Evolutionary conservation across 1,140 invertebrate genomes (phyloP), one percentile per base, ranked within the genome.

Genomic region (Chironomus striatipennis): DNA sequence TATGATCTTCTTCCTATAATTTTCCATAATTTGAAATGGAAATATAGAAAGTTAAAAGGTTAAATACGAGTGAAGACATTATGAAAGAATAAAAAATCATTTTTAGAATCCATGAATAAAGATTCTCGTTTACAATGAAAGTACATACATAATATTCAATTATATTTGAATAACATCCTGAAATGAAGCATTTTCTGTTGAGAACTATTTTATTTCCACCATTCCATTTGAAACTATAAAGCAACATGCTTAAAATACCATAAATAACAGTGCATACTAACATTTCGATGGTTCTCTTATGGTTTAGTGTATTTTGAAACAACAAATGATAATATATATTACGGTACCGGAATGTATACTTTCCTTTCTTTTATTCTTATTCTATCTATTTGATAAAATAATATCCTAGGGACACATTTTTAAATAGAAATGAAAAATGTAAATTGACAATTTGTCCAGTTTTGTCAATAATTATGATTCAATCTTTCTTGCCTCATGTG

Each of bases 141-240:
- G 47, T 57, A n/a, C 47, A 57, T 57, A 57, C n/a, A n/a, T n/a
- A n/a, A n/a, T 47, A 47, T 57, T n/a, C n/a, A 57, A 57, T 12
- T 57, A 12, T n/a, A 57, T 57, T 57, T 57, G 47, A 57, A 57
- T 57, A 57, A 57, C 47, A 57, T 57, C 47, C 47, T 57, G 47
- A 57, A 57, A 57, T 57, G 47, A 57, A 57, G 47, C 47, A 57
- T 57, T 57, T 57, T n/a, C 47, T 10, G 47, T 57, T 57, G 47
- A 57, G n/a, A 57, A n/a, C 12, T 57, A 12, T 57, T n/a, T 15
- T 57, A 10, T 15, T n/a, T 57, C 47, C 12, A 9, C 15, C 15
- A 10, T 15, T 47, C 43, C n/a, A 57, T 57, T 47, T 10, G 8
- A 9, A 47, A 47, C 43, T 47, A 47, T 10, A 47, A 47, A 57